Base-by-base conservation (phyloP, 2,797 vertebrate species). In the Acanthopagrus latus region DNA sequence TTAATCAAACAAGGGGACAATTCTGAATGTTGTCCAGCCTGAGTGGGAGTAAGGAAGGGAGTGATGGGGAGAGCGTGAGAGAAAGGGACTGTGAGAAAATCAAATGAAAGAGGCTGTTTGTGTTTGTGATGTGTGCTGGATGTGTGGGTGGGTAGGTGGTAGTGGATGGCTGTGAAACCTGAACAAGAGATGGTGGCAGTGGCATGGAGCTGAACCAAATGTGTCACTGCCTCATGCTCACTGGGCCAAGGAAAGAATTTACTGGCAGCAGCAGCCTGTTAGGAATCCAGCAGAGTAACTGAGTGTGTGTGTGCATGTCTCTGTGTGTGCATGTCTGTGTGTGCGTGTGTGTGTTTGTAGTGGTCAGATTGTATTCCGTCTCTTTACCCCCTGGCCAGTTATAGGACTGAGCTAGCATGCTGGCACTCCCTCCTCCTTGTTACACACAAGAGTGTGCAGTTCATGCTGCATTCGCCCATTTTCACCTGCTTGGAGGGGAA, bases 291-390 rank as follows among this genome's bases (percentile, higher is more conserved):
- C 64, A 43, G 76, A 27, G 67, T 59, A 44, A 18, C 25, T 4
- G 16, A 0, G 55, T 23, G 64, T 29, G 68, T 29, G 54, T 64
- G 71, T 76, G 67, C 14, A 64, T 7, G 25, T 16, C 58, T 74
- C 58, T 74, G 76, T 21, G 54, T 74, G 74, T 66, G 63, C 10
- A 60, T 29, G 64, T 74, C 71, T 21, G 48, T 27, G 25, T 74
- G 74, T 66, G 63, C 57, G 64, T 44, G 10, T 44, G 54, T 10
- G 14, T 68, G 64, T 56, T 64, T 83, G 66, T 62, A 56, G 86
- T 58, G 66, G 70, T 87, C 81, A 82, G 90, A 87, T 91, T 85
- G 67, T 78, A 71, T 90, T 89, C 57, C 89, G 74, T 76, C 74
- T 72, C 64, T 73, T 55, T 56, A 65, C 74, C 81, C 79, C 76